Evolutionary conservation across 2,113 vertebrate genomes (phyloP).

Genomic region (Scomber japonicus): DNA sequence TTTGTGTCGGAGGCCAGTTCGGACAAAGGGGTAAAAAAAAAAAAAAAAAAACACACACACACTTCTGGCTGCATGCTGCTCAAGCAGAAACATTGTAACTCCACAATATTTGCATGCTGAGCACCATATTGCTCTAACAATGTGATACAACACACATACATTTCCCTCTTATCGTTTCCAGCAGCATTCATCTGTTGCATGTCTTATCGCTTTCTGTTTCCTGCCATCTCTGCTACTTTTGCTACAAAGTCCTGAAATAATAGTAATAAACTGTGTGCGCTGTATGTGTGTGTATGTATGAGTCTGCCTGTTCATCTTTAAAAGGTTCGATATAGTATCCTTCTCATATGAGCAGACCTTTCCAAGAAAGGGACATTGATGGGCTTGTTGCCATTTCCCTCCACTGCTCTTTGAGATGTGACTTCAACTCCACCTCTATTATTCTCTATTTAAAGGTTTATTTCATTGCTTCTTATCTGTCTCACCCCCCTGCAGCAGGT

Average conservation of each 20-base stretch:
- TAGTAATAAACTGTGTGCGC: too few species aligned
- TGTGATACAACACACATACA: background rate
- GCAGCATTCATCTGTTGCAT: too few species aligned
- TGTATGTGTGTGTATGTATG: too few species aligned
- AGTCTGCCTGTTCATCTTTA: too few species aligned
- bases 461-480: background rate
- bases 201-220: too few species aligned
- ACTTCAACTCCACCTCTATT: background rate
- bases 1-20: background rate
- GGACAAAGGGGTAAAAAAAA: background rate
- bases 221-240: too few species aligned
- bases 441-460: slow-evolving; percentile 3
- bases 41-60: background rate
- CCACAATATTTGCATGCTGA: background rate
- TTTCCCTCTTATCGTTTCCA: too few species aligned
- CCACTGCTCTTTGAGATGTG: background rate
- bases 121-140: background rate
- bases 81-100: background rate
- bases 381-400: background rate
- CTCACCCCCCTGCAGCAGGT: slow-evolving; percentile 18
- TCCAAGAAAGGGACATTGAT: background rate
- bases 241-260: too few species aligned
- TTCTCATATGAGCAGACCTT: too few species aligned
- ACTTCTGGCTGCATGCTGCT: slow-evolving; percentile 4
- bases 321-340: too few species aligned